A percentile compares a stretch with the other conserved stretches of the same genome.
These are phyloP conservation scores for Melanostoma scalare DNA, from an alignment of 2,888 invertebrate genomes.

Conservation along the genomic window DNA sequence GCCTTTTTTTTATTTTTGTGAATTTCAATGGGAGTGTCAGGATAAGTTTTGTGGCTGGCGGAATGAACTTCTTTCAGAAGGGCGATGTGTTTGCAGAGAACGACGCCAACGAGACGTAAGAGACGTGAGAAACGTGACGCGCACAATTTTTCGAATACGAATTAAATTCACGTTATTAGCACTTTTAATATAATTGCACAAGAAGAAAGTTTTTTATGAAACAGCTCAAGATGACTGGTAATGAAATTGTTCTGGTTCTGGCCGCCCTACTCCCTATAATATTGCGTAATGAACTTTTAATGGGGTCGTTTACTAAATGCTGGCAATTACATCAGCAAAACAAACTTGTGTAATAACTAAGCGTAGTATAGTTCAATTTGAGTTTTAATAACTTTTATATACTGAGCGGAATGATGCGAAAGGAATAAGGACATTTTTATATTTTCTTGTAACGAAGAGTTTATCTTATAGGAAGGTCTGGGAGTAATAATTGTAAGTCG, in stretches of 20 bases:
- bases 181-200: constrained; percentile 1
- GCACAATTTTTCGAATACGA: not conserved
- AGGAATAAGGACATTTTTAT: no score
- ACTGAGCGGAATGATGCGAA: no score
- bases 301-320: no score
- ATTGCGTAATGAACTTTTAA: no score
- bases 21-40: constrained; percentile 48
- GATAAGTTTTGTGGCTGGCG: constrained; percentile 18
- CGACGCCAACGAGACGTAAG: not conserved
- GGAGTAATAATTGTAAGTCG: no score
- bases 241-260: not conserved
- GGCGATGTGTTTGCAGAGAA: not conserved
- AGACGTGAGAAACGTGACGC: not conserved
- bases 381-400: no score
- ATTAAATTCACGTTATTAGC: constrained; percentile 20
- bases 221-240: not conserved
- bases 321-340: no score
- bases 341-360: no score
- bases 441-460: no score
- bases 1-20: not conserved
- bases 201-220: not conserved
- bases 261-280: no score
- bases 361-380: no score
- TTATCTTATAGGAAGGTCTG: no score
- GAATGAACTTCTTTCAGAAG: not conserved